Percentiles rank a stretch among this genome's conserved stretches.
Evolutionary conservation across 1,140 invertebrate species (phyloP).

Genomic region (Caenorhabditis latens): DNA sequence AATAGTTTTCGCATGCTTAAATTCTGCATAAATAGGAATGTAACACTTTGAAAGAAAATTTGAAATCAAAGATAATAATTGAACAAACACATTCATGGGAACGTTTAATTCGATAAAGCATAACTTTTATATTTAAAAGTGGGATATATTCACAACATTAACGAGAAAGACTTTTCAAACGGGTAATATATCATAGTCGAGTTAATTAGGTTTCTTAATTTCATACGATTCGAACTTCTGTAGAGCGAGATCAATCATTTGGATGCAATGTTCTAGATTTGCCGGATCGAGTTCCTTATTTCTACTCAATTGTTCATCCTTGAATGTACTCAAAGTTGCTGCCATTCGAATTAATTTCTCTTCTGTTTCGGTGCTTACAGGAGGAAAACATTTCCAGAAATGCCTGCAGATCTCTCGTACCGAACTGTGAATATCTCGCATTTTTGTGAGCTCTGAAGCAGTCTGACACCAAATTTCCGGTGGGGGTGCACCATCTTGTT

Average conservation of each 20-base stretch:
- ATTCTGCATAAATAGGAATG: background rate
- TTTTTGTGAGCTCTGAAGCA: constrained; percentile 54
- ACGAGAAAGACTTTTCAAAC: background rate
- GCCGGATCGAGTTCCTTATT: background rate
- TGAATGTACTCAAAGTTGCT: background rate
- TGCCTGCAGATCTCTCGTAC: constrained; percentile 72
- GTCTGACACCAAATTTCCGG: constrained; percentile 43
- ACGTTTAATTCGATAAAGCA: no score
- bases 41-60: no score
- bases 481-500: background rate
- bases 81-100: no score
- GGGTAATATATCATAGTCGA: background rate
- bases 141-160: background rate
- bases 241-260: constrained; percentile 37
- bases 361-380: constrained; percentile 66
- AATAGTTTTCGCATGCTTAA: background rate
- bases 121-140: no score
- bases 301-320: background rate
- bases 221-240: constrained; percentile 37
- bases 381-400: constrained; percentile 75
- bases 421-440: constrained; percentile 66
- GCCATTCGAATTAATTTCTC: constrained; percentile 67
- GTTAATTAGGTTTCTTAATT: constrained; percentile 29
- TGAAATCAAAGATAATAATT: no score
- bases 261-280: background rate